A percentile compares a stretch with the other conserved stretches of the same genome.
These are phyloP conservation scores for Crotophaga sulcirostris DNA, from an alignment of 2,113 vertebrate genomes.

Conservation along the genomic window DNA sequence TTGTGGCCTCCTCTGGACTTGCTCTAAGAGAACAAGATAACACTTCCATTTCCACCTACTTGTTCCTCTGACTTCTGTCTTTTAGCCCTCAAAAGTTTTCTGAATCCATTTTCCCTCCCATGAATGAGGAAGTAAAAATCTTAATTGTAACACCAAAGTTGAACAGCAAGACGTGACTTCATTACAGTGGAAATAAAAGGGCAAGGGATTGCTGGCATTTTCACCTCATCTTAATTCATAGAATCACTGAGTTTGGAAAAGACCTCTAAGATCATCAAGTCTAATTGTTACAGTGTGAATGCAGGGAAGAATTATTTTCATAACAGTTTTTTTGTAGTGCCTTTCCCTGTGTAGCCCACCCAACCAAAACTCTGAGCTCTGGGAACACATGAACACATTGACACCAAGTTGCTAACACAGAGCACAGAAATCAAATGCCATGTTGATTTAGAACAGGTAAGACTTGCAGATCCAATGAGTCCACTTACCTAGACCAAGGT, in stretches of 20 bases:
- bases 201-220: slow-evolving; percentile 33
- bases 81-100: slow-evolving; percentile 43
- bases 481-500: background rate
- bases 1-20: no score
- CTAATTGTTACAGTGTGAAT: background rate
- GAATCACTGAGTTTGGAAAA: no score
- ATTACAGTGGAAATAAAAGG: slow-evolving; percentile 60
- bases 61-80: slow-evolving; percentile 3
- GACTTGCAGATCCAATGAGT: background rate
- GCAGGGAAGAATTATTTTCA: background rate
- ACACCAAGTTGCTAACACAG: background rate
- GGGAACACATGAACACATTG: background rate
- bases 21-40: background rate
- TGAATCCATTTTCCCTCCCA: slow-evolving; percentile 43
- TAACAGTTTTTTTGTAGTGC: slow-evolving; percentile 25
- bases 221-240: slow-evolving; percentile 48
- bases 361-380: background rate
- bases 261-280: no score
- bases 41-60: background rate
- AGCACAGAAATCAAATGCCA: background rate
- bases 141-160: slow-evolving; percentile 61
- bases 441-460: background rate
- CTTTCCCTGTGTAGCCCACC: background rate
- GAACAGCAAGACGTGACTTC: slow-evolving; percentile 67
- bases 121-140: slow-evolving; percentile 71